Evolutionary conservation across 92 coral and sea anemone genomes (phyloP), one percentile per base, ranked within the genome.

Genomic region (Epizoanthus stellaris): DNA sequence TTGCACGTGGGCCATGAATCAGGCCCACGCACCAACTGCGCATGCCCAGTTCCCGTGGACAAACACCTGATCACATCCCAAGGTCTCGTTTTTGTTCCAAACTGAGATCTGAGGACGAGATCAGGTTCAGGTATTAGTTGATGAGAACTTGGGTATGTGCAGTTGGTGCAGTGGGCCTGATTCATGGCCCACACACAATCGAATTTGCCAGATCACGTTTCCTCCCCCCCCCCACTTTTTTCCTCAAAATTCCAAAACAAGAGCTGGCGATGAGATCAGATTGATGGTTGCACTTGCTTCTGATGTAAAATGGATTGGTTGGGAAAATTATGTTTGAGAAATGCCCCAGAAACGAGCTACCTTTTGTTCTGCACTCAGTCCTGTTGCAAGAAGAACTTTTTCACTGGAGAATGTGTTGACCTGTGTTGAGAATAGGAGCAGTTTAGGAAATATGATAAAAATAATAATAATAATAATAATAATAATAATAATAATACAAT

Each of bases 361-460:
- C 95, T 90, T 92, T 66, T 95, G 94, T 62, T 88, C 93, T 6
- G 76, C 77, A 63, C 62, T 95, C 34, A 95, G 85, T 23, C 95
- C 98, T 66, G 98, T 94, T 75, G 94, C 98, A 5, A 95, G 87
- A 25, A 95, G 72, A 40, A 95, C 91, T 76, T 94, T 92, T 36
- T 79, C 83, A 42, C 21, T 63, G 67, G 54, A 47, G n/a, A 43
- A 39, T 14, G 59, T 13, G 83, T 43, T 63, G 40, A 45, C 34
- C 83, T 79, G 53, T 63, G 39, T 36, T 76, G 69, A 38, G 42
- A 45, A 62, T 42, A 40, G 42, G 64, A 3, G 6, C 25, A 42
- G 60, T 79, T 63, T 63, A 34, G 49, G 21, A 38, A 68, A 68
- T 2, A 36, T 10, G 21, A 23, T 23, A 34, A 14, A 6, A 23